Percentiles rank a stretch among this genome's conserved stretches.
These are phyloP conservation scores for Labrus mixtus DNA, from an alignment of 2,113 vertebrate species.

Conservation along the genomic window DNA sequence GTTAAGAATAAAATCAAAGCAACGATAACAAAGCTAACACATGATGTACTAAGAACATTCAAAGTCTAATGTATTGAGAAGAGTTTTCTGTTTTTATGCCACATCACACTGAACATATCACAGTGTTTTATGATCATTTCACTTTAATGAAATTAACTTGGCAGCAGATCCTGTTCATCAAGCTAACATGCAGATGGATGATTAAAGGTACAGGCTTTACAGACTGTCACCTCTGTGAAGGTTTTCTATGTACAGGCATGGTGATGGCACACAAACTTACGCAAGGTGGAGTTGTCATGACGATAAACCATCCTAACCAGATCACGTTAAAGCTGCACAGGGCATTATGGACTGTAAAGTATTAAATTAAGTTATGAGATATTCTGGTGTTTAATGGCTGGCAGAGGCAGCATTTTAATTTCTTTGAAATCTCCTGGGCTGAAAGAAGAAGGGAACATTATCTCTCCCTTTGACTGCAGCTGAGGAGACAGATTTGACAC, in stretches of 20 bases:
- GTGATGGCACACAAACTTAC: background rate
- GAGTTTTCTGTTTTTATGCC: background rate
- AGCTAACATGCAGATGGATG: background rate
- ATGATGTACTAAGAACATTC: background rate
- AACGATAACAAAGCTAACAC: background rate
- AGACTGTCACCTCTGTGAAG: background rate
- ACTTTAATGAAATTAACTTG: background rate
- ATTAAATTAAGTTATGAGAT: too few relatives aligned
- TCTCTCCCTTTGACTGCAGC: background rate
- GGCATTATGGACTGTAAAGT: background rate
- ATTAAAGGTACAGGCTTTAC: background rate
- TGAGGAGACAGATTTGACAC: background rate
- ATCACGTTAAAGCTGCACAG: conserved; percentile 8
- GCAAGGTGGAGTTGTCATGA: background rate
- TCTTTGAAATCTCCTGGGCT: too few relatives aligned
- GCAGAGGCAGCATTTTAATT: background rate
- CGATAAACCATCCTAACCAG: background rate
- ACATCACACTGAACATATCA: background rate
- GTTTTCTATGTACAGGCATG: background rate
- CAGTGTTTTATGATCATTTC: background rate
- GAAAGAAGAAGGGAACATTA: background rate
- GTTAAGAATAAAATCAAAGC: background rate
- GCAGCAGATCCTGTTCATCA: background rate
- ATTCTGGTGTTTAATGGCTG: background rate
- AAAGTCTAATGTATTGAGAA: background rate